phyloP scores from a whole-genome alignment of 2,888 invertebrate species.

The Taenaris catops region DNA sequence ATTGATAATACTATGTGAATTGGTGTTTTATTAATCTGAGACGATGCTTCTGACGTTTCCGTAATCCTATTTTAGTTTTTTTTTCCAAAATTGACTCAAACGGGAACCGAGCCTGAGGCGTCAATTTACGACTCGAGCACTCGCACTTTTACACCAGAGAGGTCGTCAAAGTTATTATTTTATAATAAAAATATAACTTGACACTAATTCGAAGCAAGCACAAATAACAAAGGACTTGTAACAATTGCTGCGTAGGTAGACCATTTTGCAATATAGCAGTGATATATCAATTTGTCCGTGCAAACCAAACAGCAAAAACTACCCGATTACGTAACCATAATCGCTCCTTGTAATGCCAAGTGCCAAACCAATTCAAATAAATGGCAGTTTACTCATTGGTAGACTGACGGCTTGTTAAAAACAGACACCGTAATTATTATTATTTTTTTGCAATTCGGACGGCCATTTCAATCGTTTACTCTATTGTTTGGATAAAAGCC shows the following conservation, averaged over 20 bases:
- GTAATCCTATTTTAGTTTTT: too few species aligned
- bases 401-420: constrained; percentile 13
- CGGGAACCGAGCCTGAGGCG: too few species aligned
- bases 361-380: constrained; percentile 17
- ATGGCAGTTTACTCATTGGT: constrained; percentile 9
- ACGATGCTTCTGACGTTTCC: too few species aligned
- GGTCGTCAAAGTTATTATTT: too few species aligned
- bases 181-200: not conserved
- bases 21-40: too few species aligned
- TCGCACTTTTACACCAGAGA: too few species aligned
- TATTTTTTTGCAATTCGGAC: too few species aligned
- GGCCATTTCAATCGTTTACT: too few species aligned
- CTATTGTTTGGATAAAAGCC: too few species aligned
- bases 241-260: constrained; percentile 36
- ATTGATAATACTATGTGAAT: too few species aligned
- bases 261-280: constrained; percentile 33
- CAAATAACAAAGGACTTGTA: constrained; percentile 19
- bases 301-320: constrained; percentile 17
- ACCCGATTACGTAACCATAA: constrained; percentile 17
- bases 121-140: too few species aligned
- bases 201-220: constrained; percentile 9
- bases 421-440: not conserved
- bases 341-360: constrained; percentile 15
- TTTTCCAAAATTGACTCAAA: too few species aligned
- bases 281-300: constrained; percentile 36